phyloP scores from a whole-genome alignment of 2,797 vertebrate species.

The Podarcis lilfordi region DNA sequence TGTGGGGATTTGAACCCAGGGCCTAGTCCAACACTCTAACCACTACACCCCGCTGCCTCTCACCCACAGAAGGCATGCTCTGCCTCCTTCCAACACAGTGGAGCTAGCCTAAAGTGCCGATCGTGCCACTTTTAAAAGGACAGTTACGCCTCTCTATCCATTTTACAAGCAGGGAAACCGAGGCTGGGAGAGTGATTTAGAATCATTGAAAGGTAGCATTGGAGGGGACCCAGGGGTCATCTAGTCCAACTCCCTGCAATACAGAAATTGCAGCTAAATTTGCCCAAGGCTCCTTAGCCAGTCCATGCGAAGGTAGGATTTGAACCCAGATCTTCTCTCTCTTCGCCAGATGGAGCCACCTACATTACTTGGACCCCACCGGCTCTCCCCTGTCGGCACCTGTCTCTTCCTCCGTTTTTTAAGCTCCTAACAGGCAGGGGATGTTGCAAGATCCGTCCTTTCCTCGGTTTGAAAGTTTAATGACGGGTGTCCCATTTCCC shows the following conservation, averaged over 20 bases:
- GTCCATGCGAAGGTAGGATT: too few species aligned
- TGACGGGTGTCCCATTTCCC: slow-evolving; percentile 35
- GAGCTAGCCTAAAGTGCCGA: not conserved
- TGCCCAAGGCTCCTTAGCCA: not conserved
- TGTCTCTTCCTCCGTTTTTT: not conserved
- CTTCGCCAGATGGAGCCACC: not conserved
- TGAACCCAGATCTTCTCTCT: not conserved
- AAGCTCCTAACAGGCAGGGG: not conserved
- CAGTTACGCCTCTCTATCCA: too few species aligned
- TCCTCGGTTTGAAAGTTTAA: slow-evolving; percentile 37
- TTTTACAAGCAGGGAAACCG: not conserved
- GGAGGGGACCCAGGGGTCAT: too few species aligned
- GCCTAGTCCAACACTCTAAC: too few species aligned
- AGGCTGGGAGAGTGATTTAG: not conserved
- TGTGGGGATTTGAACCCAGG: too few species aligned
- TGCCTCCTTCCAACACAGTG: too few species aligned
- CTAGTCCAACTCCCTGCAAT: too few species aligned
- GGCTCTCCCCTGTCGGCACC: not conserved
- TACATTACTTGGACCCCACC: rapidly evolving
- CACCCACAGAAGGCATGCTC: not conserved
- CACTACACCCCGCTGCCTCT: too few species aligned
- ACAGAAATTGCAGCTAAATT: too few species aligned
- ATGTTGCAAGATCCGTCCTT: not conserved
- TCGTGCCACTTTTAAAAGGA: too few species aligned
- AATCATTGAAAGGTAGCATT: too few species aligned